phyloP scores from a whole-genome alignment of 2,888 invertebrate species.

The Ditylenchus weischeri region DNA sequence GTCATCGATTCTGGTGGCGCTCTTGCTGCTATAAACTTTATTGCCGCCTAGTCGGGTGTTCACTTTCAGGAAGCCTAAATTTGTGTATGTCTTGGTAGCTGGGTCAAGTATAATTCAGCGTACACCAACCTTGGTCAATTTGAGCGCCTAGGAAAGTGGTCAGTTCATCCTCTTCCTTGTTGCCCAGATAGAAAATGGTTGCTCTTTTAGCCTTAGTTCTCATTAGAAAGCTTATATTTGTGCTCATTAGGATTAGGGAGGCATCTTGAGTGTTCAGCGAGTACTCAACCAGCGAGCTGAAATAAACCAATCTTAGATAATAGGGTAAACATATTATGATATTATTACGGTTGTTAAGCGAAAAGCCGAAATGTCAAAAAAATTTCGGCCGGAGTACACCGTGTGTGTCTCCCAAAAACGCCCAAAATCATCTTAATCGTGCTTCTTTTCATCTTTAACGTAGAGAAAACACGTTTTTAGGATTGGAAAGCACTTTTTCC shows the following conservation, averaged over 20 bases:
- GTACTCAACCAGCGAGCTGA: constrained; percentile 10
- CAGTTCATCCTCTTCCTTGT: constrained; percentile 36
- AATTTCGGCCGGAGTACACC: no score
- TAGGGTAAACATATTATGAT: no score
- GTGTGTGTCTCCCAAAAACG: no score
- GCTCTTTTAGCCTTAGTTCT: constrained; percentile 40
- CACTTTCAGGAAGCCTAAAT: constrained; percentile 22
- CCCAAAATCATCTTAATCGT: no score
- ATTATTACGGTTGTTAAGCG: no score
- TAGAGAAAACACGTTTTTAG: no score
- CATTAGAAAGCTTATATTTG: constrained; percentile 46
- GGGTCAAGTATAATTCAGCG: background rate
- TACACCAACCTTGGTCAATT: constrained; percentile 21
- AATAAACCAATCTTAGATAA: no score
- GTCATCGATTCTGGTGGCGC: constrained; percentile 35
- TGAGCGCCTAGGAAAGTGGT: constrained; percentile 33
- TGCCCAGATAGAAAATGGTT: constrained; percentile 46
- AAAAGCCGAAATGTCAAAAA: no score
- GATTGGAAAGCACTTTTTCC: no score
- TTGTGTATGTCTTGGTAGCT: background rate
- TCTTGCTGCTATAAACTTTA: constrained; percentile 13
- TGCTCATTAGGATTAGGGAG: constrained; percentile 26
- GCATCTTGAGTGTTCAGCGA: constrained; percentile 19
- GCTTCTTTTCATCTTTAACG: no score
- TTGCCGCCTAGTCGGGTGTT: constrained; percentile 37